phyloP scores from a whole-genome alignment of 1,140 invertebrate genomes.

The Drosophila mayri region DNA sequence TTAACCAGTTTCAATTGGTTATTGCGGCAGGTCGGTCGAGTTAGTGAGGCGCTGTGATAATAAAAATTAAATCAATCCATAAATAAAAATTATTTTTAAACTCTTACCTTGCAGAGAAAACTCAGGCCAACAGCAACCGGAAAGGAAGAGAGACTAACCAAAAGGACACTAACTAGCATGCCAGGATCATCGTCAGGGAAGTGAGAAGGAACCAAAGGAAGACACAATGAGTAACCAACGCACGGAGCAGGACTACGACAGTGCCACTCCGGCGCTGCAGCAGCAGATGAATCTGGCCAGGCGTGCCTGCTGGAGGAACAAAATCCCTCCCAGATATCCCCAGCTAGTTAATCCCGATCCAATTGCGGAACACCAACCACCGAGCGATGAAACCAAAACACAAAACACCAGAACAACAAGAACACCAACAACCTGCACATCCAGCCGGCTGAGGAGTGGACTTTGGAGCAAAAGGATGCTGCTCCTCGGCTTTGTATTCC shows the following conservation, averaged over 20 bases:
- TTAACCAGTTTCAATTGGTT: conserved; percentile 82
- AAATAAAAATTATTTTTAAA: conserved; percentile 23
- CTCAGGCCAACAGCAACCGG: not conserved
- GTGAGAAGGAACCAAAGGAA: conserved; percentile 8
- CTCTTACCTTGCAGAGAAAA: conserved; percentile 28
- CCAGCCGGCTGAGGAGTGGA: conserved; percentile 2
- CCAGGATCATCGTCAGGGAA: conserved; percentile 40
- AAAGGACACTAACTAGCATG: conserved; percentile 58
- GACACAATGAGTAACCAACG: conserved; percentile 55
- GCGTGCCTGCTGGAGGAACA: conserved; percentile 73
- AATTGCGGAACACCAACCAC: conserved; percentile 38
- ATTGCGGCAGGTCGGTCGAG: conserved; percentile 82
- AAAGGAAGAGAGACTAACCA: not conserved
- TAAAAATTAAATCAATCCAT: conserved; percentile 4
- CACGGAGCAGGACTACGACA: conserved; percentile 77
- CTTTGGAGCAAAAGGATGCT: conserved; percentile 36
- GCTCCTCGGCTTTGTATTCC: conserved; percentile 58
- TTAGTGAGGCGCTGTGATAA: conserved; percentile 18
- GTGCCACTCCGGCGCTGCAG: conserved; percentile 68
- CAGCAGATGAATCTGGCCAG: conserved; percentile 82
- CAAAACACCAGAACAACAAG: conserved; percentile 12
- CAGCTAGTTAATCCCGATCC: conserved; percentile 18
- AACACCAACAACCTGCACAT: conserved; percentile 27
- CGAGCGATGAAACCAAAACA: conserved; percentile 30
- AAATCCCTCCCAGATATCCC: conserved; percentile 1